Evolutionary conservation across 2,113 vertebrate species (phyloP), one percentile per base, ranked within the genome.

Genomic region (Saguinus imperator): DNA sequence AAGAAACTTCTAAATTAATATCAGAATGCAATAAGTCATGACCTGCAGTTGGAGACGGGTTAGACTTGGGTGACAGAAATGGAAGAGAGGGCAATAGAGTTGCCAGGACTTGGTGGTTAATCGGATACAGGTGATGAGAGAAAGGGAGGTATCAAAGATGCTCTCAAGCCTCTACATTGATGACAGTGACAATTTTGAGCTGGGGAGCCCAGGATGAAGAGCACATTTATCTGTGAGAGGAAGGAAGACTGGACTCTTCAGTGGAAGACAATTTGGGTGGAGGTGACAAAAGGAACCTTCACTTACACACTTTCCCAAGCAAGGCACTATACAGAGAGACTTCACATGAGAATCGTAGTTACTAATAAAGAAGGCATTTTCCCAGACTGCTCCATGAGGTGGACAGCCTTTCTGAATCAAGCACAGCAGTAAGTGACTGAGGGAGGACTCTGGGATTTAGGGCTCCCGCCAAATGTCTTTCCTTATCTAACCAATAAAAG

Each of bases 391-490:
- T 61, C 1, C 0, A 14, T 6, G 40, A 77, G 61, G 23, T 18
- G 23, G 20, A 14, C 55, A 55, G 50, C 21, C 81, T 85, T 64
- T 17, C 0, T 10, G 68, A 96, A 32, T 50, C 0, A 0, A 29
- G 37, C 50, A 45, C 13, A 57, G 58, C 8, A 64, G 43, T 70
- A 77, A 86, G 89, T 21, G 32, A 43, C 18, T 16, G 45, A 50
- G 0, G 0, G 81, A 87, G 45, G 89, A 84, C 45, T 89, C 4
- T 21, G 82, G 61, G 70, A 91, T 32, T 83, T 79, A 87, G 82
- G 64, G 40, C 40, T 87, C 85, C 52, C 0, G 13, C 89, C 89
- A 94, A 95, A 97, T 48, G 48, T 80, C 82, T 91, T 80, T 89
- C 94, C 68, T 70, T 64, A 85, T 48, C 50, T 0, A 3, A 82